Evolutionary conservation across 2,888 invertebrate species (phyloP).

Genomic region (Tanypteryx hageni): DNA sequence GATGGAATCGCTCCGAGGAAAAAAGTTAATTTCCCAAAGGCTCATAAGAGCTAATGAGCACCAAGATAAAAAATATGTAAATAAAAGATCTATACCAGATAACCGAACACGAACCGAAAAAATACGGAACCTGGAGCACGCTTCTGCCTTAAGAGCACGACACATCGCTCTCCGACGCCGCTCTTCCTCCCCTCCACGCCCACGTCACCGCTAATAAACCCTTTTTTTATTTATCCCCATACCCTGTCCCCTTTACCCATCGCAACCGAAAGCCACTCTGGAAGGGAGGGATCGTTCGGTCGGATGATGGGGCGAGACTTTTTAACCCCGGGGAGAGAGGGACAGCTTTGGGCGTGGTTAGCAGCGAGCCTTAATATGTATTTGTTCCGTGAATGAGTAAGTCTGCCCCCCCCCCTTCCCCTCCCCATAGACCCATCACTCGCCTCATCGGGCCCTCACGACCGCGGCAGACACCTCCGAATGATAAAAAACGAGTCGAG

Average conservation of each 20-base stretch:
- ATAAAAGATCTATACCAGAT: neutral
- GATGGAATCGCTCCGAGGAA: neutral
- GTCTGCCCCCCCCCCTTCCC: neutral
- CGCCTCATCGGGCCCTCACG: too few relatives aligned
- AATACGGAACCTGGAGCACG: neutral
- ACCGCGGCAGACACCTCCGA: neutral
- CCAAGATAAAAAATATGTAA: neutral
- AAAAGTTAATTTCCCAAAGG: neutral
- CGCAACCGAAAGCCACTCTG: slow-evolving; percentile 45
- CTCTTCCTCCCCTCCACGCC: neutral
- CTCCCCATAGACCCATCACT: neutral
- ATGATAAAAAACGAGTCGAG: neutral
- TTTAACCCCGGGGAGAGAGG: neutral
- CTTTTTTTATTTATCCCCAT: slow-evolving; percentile 36
- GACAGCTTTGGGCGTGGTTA: slow-evolving; percentile 58
- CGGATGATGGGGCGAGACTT: neutral
- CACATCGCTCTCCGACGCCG: neutral
- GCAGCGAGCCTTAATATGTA: slow-evolving; percentile 48
- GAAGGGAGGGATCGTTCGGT: neutral
- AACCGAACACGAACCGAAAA: neutral
- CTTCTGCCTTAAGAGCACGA: neutral
- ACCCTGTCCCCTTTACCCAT: neutral
- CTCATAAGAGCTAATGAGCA: neutral
- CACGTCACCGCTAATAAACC: slow-evolving; percentile 59
- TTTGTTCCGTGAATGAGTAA: slow-evolving; percentile 49